phyloP scores from a whole-genome alignment of 2,797 vertebrate genomes.

The Schizopygopsis pylzovi region DNA sequence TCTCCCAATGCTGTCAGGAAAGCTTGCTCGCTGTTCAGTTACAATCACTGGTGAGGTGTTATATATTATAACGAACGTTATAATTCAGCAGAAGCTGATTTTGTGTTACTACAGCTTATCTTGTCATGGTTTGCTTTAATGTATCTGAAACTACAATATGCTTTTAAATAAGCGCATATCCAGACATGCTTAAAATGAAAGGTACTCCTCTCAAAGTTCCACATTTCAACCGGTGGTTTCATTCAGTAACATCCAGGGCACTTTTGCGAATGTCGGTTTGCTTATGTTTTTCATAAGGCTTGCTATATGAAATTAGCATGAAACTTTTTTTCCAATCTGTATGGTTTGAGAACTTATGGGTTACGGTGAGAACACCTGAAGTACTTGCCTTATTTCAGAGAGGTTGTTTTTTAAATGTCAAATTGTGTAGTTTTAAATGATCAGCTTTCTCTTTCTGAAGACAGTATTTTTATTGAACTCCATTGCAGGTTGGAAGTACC shows the following conservation, averaged over 20 bases:
- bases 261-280: slow-evolving; percentile 41
- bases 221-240: slow-evolving; percentile 18
- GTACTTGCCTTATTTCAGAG: slow-evolving; percentile 80
- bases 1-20: slow-evolving; percentile 33
- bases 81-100: slow-evolving; percentile 33
- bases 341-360: slow-evolving; percentile 31
- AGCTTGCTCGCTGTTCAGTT: slow-evolving; percentile 28
- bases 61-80: slow-evolving; percentile 22
- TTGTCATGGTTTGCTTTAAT: slow-evolving; percentile 37
- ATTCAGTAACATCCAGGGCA: slow-evolving; percentile 23
- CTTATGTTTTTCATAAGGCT: slow-evolving; percentile 51
- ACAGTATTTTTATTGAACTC: slow-evolving; percentile 82
- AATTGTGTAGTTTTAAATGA: slow-evolving; percentile 73
- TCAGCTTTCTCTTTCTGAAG: slow-evolving; percentile 79
- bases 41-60: slow-evolving; percentile 29
- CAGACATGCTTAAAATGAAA: slow-evolving; percentile 38
- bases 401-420: slow-evolving; percentile 64
- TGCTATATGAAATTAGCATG: slow-evolving; percentile 70
- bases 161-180: slow-evolving; percentile 48
- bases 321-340: slow-evolving; percentile 36
- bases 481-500: slow-evolving; percentile 81
- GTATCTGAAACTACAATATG: slow-evolving; percentile 37
- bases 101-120: slow-evolving; percentile 50
- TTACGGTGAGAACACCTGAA: slow-evolving; percentile 70
- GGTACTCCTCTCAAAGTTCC: neutral